Evolutionary conservation across 2,888 invertebrate genomes (phyloP).

Genomic region (Apotomis turbidana): DNA sequence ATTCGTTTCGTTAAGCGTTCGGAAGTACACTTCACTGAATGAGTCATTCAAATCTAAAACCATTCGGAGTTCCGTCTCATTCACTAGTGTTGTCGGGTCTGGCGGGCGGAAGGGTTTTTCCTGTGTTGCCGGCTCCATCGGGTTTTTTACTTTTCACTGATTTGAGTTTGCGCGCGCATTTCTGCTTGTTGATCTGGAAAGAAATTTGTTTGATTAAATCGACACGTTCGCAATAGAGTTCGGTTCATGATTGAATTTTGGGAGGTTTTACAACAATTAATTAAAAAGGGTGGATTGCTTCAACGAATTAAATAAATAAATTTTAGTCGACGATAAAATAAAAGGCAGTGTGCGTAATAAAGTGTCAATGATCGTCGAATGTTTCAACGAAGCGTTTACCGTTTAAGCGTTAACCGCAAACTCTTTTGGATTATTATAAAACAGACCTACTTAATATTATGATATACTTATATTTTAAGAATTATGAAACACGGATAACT

Average conservation of each 20-base stretch:
- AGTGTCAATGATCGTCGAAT: too few species aligned
- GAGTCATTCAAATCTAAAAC: constrained; percentile 61
- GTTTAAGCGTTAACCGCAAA: too few species aligned
- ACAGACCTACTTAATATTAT: too few species aligned
- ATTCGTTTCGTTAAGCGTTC: constrained; percentile 59
- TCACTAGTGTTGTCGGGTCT: constrained; percentile 47
- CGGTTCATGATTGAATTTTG: neutral
- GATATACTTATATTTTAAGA: too few species aligned
- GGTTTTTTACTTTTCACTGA: constrained; percentile 18
- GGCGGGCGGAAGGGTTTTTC: constrained; percentile 56
- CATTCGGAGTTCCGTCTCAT: constrained; percentile 49
- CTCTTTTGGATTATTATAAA: too few species aligned
- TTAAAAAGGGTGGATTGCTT: too few species aligned
- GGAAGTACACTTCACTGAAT: constrained; percentile 55
- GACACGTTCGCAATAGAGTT: neutral
- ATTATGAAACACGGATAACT: too few species aligned
- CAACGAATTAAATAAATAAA: too few species aligned
- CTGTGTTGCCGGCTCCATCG: constrained; percentile 9
- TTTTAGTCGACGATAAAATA: too few species aligned
- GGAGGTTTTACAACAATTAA: neutral
- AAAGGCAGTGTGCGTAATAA: too few species aligned
- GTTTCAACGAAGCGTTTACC: too few species aligned
- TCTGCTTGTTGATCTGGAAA: constrained; percentile 30
- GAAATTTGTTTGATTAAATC: constrained; percentile 17
- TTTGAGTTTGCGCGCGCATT: constrained; percentile 4